Conservation (phyloP, 2,113 vertebrate genomes). For the Dromaius novaehollandiae region DNA sequence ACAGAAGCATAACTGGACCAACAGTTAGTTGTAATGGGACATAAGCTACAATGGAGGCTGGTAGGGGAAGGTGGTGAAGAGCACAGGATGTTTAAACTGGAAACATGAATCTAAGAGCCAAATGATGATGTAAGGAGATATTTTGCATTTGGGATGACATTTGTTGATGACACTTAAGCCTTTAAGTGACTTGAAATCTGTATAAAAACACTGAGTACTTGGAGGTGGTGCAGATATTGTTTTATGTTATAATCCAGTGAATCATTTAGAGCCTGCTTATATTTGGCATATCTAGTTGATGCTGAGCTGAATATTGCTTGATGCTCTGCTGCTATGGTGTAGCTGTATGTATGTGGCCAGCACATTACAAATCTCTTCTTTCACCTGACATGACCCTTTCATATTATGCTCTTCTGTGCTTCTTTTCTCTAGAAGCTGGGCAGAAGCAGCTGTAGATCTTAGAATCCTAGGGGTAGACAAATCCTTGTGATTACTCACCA, state of each 20-base stretch:
- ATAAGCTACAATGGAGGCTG: background rate
- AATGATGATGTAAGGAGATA: background rate
- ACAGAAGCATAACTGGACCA: background rate
- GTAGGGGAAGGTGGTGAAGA: background rate
- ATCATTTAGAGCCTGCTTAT: background rate
- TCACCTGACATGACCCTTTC: background rate
- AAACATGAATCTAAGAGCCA: background rate
- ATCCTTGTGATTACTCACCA: background rate
- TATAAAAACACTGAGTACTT: background rate
- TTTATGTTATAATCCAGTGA: background rate
- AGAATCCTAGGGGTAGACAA: background rate
- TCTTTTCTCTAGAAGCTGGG: background rate
- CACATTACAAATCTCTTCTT: background rate
- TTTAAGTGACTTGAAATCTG: background rate
- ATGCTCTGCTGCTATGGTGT: background rate
- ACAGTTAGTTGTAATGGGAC: background rate
- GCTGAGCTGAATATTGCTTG: background rate
- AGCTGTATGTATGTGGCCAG: background rate
- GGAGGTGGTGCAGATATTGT: rapidly evolving
- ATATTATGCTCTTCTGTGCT: background rate
- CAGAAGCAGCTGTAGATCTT: background rate
- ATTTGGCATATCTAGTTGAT: background rate
- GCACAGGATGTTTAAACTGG: background rate
- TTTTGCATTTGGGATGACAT: background rate
- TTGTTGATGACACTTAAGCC: rapidly evolving